Conservation (phyloP, 2,888 invertebrate species). For the Bugula neritina region DNA sequence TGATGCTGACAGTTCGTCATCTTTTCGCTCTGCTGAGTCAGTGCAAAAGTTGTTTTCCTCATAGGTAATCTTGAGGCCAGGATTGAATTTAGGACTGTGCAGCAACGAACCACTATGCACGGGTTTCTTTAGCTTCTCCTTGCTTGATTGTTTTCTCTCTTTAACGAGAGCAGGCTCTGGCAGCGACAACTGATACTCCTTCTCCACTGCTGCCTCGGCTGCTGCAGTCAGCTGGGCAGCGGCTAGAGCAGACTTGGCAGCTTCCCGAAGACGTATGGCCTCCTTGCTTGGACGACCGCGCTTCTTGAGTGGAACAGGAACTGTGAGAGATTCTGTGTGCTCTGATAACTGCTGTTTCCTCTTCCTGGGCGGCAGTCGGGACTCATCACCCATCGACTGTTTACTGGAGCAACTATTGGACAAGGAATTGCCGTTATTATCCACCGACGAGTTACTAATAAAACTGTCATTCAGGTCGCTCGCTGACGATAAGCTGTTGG, state of each 20-base stretch:
- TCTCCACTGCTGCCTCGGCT: background rate
- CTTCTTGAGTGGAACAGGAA: conserved; percentile 4
- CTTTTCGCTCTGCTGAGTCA: background rate
- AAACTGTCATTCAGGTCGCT: conserved; percentile 13
- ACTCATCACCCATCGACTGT: conserved; percentile 18
- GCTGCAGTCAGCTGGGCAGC: background rate
- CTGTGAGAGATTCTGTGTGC: conserved; percentile 17
- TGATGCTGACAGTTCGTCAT: background rate
- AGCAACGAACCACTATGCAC: conserved; percentile 10
- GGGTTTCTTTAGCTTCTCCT: background rate
- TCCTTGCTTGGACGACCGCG: conserved; percentile 10
- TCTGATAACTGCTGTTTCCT: conserved; percentile 6
- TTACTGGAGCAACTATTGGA: background rate
- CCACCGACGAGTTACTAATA: background rate
- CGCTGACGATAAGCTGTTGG: background rate
- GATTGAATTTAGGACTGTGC: conserved; percentile 18
- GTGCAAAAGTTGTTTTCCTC: background rate
- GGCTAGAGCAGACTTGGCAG: conserved; percentile 2
- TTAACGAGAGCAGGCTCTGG: background rate
- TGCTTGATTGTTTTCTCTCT: background rate
- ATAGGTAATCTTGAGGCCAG: background rate
- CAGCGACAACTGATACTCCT: background rate
- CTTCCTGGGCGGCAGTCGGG: conserved; percentile 4
- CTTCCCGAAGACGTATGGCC: conserved; percentile 8
- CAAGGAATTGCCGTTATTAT: background rate